A percentile compares a stretch with the other conserved stretches of the same genome.
Conservation (phyloP, 2,797 vertebrate genomes). For the Arctocebus calabarensis region DNA sequence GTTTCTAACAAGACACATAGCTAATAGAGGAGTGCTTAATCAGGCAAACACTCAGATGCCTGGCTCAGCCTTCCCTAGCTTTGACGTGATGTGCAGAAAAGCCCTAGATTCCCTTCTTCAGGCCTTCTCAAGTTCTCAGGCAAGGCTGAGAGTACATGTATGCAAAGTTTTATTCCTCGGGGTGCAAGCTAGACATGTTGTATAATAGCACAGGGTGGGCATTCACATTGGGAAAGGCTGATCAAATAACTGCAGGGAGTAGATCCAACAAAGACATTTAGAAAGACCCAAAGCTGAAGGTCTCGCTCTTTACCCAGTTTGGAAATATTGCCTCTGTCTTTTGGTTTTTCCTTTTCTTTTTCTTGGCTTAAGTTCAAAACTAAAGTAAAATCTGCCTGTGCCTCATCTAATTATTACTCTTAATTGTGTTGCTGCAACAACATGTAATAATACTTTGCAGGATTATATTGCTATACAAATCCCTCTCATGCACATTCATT, state of each 20-base stretch:
- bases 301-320: neutral
- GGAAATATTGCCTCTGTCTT: neutral
- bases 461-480: neutral
- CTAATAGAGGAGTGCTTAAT: neutral
- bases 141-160: neutral
- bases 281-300: neutral
- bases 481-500: neutral
- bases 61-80: neutral
- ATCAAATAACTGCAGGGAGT: neutral
- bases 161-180: neutral
- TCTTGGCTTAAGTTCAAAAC: conserved; percentile 13
- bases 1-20: neutral
- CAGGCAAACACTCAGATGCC: neutral
- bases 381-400: neutral
- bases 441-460: neutral
- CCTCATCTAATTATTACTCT: neutral
- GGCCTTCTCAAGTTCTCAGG: neutral
- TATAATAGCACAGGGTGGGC: neutral
- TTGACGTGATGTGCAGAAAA: neutral
- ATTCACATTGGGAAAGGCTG: neutral
- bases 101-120: neutral
- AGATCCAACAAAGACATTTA: neutral
- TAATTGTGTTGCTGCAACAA: neutral
- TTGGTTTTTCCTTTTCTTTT: neutral
- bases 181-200: neutral